Evolutionary conservation across 2,797 vertebrate species (phyloP).

Genomic region (Steatocranus sp.): DNA sequence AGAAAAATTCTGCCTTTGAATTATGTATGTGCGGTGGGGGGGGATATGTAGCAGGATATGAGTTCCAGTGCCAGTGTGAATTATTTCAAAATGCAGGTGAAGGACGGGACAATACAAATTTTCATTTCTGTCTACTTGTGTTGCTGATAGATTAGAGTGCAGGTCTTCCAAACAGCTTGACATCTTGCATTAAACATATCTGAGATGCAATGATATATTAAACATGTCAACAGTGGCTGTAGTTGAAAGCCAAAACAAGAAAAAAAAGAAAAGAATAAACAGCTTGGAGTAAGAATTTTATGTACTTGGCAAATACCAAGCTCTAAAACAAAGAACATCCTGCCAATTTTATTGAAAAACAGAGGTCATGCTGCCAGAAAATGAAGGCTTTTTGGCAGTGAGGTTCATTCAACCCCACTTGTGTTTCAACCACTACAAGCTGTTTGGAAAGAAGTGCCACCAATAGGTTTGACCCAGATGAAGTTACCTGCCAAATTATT

Average conservation of each 20-base stretch:
- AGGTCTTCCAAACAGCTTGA: neutral
- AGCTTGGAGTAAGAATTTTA: neutral
- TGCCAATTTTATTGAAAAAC: neutral
- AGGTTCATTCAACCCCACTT: neutral
- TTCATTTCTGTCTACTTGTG: neutral
- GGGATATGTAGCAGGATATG: slow-evolving; percentile 34
- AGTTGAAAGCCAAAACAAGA: neutral
- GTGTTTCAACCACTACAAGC: slow-evolving; percentile 14
- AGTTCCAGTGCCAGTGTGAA: slow-evolving; percentile 15
- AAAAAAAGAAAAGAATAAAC: neutral
- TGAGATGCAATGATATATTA: neutral
- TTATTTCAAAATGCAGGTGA: neutral
- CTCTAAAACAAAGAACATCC: neutral
- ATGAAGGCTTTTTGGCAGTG: neutral
- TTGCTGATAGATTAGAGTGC: neutral
- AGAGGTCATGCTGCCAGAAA: neutral
- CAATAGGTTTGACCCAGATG: neutral
- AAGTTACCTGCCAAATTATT: slow-evolving; percentile 14
- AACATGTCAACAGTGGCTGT: neutral
- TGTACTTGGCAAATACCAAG: slow-evolving; percentile 1
- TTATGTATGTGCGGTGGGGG: slow-evolving; percentile 48
- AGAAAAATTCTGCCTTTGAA: slow-evolving; percentile 55
- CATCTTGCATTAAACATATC: neutral
- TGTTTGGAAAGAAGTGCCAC: slow-evolving; percentile 22
- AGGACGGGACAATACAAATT: neutral